phyloP scores from a whole-genome alignment of 2,113 vertebrate species.

The Lophochroa leadbeateri region DNA sequence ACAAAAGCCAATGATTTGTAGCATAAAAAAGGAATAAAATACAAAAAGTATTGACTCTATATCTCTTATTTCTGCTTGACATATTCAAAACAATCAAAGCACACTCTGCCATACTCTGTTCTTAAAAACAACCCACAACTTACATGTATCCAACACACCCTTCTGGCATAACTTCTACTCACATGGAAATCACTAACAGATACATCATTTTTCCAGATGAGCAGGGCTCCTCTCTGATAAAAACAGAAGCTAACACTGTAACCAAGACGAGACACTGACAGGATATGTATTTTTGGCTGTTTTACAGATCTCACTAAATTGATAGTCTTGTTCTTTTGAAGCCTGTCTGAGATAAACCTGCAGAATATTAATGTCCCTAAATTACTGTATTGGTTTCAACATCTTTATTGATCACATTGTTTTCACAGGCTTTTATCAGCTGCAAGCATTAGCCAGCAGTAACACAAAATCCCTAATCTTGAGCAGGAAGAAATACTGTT shows the following conservation, averaged over 20 bases:
- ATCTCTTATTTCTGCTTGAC: neutral
- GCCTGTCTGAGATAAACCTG: slow-evolving; percentile 19
- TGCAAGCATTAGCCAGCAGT: slow-evolving; percentile 4
- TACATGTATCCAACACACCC: neutral
- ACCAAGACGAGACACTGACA: neutral
- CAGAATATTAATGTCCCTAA: neutral
- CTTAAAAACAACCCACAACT: neutral
- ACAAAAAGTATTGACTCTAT: neutral
- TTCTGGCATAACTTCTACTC: neutral
- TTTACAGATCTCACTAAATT: neutral
- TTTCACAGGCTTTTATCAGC: slow-evolving; percentile 26
- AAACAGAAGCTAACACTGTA: neutral
- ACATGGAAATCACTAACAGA: neutral
- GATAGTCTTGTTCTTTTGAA: slow-evolving; percentile 5
- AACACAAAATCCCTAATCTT: slow-evolving; percentile 9
- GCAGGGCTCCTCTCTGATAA: neutral
- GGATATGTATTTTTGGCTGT: neutral
- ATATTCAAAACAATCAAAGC: neutral
- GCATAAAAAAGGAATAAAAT: neutral
- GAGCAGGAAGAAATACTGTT: neutral
- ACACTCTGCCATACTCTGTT: neutral
- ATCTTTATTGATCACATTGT: neutral
- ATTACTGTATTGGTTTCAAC: neutral
- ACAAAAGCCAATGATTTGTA: neutral
- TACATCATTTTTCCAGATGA: neutral